Conservation (phyloP, 2,888 invertebrate genomes). For the Chrysotoxum bicinctum region DNA sequence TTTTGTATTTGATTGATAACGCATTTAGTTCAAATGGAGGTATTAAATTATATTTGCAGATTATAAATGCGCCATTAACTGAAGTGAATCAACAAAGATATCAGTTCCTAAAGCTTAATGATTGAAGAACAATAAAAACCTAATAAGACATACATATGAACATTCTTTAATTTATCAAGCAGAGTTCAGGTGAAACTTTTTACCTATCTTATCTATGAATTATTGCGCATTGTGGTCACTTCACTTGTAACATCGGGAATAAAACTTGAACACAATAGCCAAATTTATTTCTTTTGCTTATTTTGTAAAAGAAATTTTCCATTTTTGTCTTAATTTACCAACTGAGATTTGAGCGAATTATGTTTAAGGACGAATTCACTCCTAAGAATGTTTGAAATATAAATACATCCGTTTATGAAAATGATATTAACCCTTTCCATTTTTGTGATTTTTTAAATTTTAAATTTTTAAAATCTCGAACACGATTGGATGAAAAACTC, state of each 20-base stretch:
- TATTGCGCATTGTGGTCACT: not conserved
- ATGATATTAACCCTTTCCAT: too few species aligned
- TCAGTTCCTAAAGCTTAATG: not conserved
- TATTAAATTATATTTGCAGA: not conserved
- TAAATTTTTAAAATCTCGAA: too few species aligned
- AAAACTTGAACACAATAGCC: not conserved
- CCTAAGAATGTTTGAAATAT: too few species aligned
- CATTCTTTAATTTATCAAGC: not conserved
- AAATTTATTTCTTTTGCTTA: not conserved
- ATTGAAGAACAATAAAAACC: not conserved
- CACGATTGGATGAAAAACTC: too few species aligned
- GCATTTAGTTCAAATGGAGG: not conserved
- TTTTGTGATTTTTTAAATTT: too few species aligned
- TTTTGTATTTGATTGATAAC: not conserved
- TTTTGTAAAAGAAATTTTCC: too few species aligned
- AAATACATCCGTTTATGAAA: too few species aligned
- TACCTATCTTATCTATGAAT: not conserved
- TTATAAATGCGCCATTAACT: not conserved
- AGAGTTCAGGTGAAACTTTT: not conserved
- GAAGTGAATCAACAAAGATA: not conserved
- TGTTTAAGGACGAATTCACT: too few species aligned
- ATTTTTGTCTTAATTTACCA: too few species aligned
- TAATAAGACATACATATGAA: not conserved
- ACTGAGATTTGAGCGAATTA: too few species aligned
- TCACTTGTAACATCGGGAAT: not conserved